Evolutionary conservation across 2,888 invertebrate species (phyloP).

Genomic region (Heliconius ethilla): DNA sequence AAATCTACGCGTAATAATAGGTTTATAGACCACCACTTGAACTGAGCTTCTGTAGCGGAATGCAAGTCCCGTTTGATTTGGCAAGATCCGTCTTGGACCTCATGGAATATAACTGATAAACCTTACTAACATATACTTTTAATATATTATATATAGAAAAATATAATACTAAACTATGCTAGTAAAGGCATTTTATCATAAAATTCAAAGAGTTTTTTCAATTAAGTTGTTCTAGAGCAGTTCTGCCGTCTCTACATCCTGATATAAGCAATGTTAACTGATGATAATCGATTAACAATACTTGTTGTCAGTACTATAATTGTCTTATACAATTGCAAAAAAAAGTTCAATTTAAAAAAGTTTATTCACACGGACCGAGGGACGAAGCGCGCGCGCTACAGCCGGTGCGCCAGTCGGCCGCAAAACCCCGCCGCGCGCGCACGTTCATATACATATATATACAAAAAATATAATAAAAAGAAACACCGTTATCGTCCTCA

Average conservation of each 20-base stretch:
- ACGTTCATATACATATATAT: slow-evolving; percentile 53
- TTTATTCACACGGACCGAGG: slow-evolving; percentile 48
- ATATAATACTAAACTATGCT: neutral
- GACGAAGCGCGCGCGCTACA: slow-evolving; percentile 61
- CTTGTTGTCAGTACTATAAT: slow-evolving; percentile 24
- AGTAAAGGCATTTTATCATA: neutral
- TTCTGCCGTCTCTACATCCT: slow-evolving; percentile 13
- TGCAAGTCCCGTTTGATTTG: slow-evolving; percentile 38
- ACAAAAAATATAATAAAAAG: slow-evolving; percentile 53
- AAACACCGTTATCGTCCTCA: slow-evolving; percentile 77
- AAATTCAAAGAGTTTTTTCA: neutral
- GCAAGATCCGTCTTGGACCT: slow-evolving; percentile 36
- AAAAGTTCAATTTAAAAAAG: slow-evolving; percentile 50
- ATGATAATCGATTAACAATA: neutral
- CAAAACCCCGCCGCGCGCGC: slow-evolving; percentile 71
- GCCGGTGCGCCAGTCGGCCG: slow-evolving; percentile 63
- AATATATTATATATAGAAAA: neutral
- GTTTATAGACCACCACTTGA: slow-evolving; percentile 36
- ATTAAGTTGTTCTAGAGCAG: neutral
- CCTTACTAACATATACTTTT: neutral
- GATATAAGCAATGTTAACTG: slow-evolving; percentile 1
- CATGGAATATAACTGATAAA: slow-evolving; percentile 22
- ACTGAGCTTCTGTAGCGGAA: slow-evolving; percentile 38
- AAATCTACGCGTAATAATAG: slow-evolving; percentile 26
- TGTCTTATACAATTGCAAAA: slow-evolving; percentile 37